These are phyloP conservation scores for Hydropsyche betteni DNA, from an alignment of 2,888 invertebrate species.

Conservation along the genomic window DNA sequence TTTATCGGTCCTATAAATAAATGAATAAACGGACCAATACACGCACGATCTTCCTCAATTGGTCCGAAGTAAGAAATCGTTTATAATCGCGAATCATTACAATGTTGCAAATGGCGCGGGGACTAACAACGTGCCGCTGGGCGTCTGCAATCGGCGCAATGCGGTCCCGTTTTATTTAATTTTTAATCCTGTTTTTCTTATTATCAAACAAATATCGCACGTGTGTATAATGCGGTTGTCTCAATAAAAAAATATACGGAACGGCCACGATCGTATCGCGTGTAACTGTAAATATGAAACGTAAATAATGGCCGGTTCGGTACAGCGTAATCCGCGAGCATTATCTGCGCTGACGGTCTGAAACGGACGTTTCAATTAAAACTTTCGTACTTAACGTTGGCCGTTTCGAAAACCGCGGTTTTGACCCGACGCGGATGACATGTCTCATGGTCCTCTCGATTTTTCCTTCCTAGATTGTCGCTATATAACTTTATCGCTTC, in stretches of 20 bases:
- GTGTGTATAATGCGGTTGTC: too few species aligned
- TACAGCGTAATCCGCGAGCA: constrained; percentile 15
- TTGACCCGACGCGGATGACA: constrained; percentile 3
- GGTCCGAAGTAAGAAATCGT: background rate
- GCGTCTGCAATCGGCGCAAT: too few species aligned
- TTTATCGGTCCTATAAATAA: too few species aligned
- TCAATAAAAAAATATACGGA: too few species aligned
- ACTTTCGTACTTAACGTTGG: constrained; percentile 35
- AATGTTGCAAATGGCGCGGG: background rate
- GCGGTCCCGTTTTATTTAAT: too few species aligned
- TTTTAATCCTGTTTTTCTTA: too few species aligned
- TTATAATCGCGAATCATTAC: too few species aligned
- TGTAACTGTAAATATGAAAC: too few species aligned
- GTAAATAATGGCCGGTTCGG: background rate
- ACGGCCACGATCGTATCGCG: too few species aligned
- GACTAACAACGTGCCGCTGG: constrained; percentile 3
- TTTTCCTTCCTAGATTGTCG: background rate
- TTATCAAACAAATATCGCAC: too few species aligned
- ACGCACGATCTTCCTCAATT: background rate
- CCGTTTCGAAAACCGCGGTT: constrained; percentile 16
- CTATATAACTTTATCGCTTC: too few species aligned
- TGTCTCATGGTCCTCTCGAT: background rate
- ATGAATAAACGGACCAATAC: too few species aligned
- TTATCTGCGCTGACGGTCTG: constrained; percentile 36
- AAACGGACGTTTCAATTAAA: constrained; percentile 48